phyloP scores from a whole-genome alignment of 23 tunicate genomes.

The Trididemnum clinides region DNA sequence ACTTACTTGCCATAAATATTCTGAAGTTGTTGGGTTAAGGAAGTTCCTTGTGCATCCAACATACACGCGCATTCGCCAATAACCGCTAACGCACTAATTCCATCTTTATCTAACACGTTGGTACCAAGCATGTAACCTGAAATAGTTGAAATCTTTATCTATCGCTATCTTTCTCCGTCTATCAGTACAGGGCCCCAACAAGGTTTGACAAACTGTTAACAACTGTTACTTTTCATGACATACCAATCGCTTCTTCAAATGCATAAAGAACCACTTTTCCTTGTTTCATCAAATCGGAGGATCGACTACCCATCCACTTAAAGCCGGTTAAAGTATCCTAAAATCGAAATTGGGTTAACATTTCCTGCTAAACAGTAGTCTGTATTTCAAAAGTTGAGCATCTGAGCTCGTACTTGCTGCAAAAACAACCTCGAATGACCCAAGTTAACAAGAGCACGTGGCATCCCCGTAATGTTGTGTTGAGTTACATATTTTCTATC shows the following conservation, averaged over 20 bases:
- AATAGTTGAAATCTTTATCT: not conserved
- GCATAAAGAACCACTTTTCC: constrained; percentile 88
- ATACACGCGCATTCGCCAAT: constrained; percentile 69
- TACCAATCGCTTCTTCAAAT: constrained; percentile 98
- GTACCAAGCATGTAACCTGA: constrained; percentile 92
- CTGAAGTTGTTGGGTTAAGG: constrained; percentile 74
- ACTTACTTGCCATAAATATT: constrained; percentile 72
- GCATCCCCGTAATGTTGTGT: no score
- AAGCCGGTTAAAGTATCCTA: constrained; percentile 98
- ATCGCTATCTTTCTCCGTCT: not conserved
- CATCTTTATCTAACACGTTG: constrained; percentile 96
- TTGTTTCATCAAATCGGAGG: constrained; percentile 51
- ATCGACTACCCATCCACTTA: constrained; percentile 96
- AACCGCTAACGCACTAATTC: constrained; percentile 77
- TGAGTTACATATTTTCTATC: no score
- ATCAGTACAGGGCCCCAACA: not conserved
- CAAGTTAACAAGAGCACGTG: no score
- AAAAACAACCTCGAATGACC: no score
- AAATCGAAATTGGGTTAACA: no score
- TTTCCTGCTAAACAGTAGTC: no score
- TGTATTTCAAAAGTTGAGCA: no score
- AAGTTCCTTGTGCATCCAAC: constrained; percentile 43
- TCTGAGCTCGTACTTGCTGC: no score
- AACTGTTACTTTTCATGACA: no score
- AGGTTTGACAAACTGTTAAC: no score